Base-by-base conservation (phyloP, 2,888 invertebrate genomes). In the Sylvicola cinctus region DNA sequence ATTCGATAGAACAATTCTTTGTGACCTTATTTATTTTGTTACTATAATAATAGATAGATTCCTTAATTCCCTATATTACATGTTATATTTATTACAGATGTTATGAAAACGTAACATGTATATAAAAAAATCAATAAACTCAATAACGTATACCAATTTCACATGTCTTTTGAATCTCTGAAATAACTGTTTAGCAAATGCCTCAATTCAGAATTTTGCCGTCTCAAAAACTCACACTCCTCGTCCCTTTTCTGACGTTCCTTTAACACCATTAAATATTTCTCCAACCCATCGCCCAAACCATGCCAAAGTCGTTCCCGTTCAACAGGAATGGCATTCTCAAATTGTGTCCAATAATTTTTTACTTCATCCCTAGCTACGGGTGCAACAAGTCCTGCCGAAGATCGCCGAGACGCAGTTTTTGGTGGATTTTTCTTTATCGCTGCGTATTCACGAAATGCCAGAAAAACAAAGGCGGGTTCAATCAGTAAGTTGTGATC, bases 231-330 rank as follows among this genome's bases (percentile, higher is more conserved):
- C 13, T 67, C 56, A 3, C 77, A 74, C 45, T 81, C 75, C 1
- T 61, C 59, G 43, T 74, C 69, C 10, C 79, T 56, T 35, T 63
- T 62, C 42, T 73, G 70, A 1, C 81, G 64, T 47, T 75, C 75
- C 36, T 53, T 52, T 4, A 58, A 42, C n/a, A 70, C 71, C 68
- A 62, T 71, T 70, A 40, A 77, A 54, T 41, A 72, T 62, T 20
- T 62, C 60, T 40, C 71, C 61, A 31, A 26, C 20, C 35, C 35
- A 15, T 31, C 20, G 10, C 26, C 28, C 6, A 35, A n/a, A 1
- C 35, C 70, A 43, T 74, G 72, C 83, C 83, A 84, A 28, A 81
- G 54, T 37, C 66, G 65, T 42, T 73, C 66, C 41, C 70, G 72
- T 30, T 73, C 65, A 1, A 57, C 41, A 0, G 72, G 60, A 43